These are phyloP conservation scores for Caenorhabditis virilis DNA, from an alignment of 2,888 invertebrate genomes.

Conservation along the genomic window DNA sequence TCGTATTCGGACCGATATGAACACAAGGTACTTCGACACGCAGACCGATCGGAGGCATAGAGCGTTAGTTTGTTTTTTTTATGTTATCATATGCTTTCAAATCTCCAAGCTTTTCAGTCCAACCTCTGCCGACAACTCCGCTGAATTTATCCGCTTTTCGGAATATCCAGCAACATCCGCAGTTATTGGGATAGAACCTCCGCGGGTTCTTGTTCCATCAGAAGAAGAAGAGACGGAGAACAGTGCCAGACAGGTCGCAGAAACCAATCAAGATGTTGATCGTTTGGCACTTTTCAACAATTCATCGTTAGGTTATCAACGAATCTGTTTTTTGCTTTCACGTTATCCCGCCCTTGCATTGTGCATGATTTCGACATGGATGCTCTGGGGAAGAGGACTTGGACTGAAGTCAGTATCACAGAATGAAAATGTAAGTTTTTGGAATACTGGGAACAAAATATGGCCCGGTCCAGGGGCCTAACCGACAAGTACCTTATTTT, in stretches of 20 bases:
- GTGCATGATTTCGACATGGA: conserved; percentile 35
- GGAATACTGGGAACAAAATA: conserved; percentile 80
- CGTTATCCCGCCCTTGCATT: conserved; percentile 33
- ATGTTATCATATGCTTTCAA: background rate
- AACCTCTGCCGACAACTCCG: conserved; percentile 7
- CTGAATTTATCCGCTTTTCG: conserved; percentile 16
- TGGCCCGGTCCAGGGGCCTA: too few species aligned
- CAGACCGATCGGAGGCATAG: conserved; percentile 10
- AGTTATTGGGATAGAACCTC: conserved; percentile 23
- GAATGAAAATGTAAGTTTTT: conserved; percentile 73
- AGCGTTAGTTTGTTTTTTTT: too few species aligned
- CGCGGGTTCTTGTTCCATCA: conserved; percentile 1
- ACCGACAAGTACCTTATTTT: too few species aligned
- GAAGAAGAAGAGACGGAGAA: background rate
- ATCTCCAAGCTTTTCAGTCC: conserved; percentile 7
- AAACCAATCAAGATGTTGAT: conserved; percentile 21
- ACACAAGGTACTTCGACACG: conserved; percentile 16
- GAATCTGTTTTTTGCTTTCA: conserved; percentile 22
- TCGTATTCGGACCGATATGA: conserved; percentile 23
- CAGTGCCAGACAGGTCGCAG: conserved; percentile 4
- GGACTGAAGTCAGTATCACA: conserved; percentile 15
- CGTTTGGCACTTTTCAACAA: conserved; percentile 32
- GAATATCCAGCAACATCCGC: conserved; percentile 30
- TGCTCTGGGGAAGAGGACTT: conserved; percentile 39
- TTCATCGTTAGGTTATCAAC: conserved; percentile 28